Evolutionary conservation across 2,888 invertebrate genomes (phyloP), one percentile per base, ranked within the genome.

Genomic region (Tetragonisca angustula): DNA sequence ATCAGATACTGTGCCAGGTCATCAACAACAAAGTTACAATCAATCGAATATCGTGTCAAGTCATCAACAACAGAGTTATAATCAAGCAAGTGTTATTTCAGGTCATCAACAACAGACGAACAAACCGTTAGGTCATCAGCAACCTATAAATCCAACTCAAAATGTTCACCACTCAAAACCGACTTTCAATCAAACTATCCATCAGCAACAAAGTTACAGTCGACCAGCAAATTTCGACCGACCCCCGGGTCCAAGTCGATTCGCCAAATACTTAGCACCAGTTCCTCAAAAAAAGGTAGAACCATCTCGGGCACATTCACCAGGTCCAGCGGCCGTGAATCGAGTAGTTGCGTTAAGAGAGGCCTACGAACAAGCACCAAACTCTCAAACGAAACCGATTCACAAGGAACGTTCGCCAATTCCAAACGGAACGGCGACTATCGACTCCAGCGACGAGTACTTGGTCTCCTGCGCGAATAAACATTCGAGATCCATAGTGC

Each of bases 371-470:
- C 86, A 88, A 2, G n/a, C 76, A 4, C 74, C 81, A 0, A 52
- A 2, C 27, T 4, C 62, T 5, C 87, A 85, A 75, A 72, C 85
- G 3, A 89, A 76, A 65, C 84, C 88, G 11, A 74, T 84, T 43
- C 84, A 82, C 3, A 89, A 90, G 50, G 89, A 91, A 69, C 89
- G 87, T 11, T 88, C 91, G 13, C 89, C 91, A 0, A 50, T 90
- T 15, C 83, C 87, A 2, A 90, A 83, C 24, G 90, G 81, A 0
- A 59, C 49, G 15, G 89, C 85, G 50, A 87, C 90, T 0, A 89
- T 92, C 36, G 94, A 94, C 74, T 92, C 94, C 19, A 94, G 94
- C 74, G 94, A 94, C 84, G 94, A 94, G 62, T 94, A 94, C 64
- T 77, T 94, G 1, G 93, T 94, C 87, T 92, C 91, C 0, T 94